A percentile compares a stretch with the other conserved stretches of the same genome.
Conservation (phyloP, 1,140 invertebrate genomes). For the Agrypnia vestita region DNA sequence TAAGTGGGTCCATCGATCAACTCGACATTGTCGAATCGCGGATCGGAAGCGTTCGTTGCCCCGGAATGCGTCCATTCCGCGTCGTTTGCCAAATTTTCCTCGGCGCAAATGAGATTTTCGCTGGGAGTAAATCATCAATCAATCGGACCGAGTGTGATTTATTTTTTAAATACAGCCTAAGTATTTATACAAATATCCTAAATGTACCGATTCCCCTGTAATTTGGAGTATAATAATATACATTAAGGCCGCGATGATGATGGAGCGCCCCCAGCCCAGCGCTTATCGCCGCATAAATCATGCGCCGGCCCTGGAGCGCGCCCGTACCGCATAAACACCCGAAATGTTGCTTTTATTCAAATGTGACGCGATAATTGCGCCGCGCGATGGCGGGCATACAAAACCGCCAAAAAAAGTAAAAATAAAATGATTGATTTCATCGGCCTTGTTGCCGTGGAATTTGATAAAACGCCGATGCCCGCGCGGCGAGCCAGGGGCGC, state of each 20-base stretch:
- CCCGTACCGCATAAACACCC: constrained; percentile 52
- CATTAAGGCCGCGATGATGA: constrained; percentile 41
- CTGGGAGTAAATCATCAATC: constrained; percentile 32
- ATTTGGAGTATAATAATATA: constrained; percentile 36
- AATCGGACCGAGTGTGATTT: constrained; percentile 39
- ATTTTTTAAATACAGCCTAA: constrained; percentile 40
- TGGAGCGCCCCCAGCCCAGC: constrained; percentile 25
- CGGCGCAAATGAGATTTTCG: neutral
- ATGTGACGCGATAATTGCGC: constrained; percentile 61
- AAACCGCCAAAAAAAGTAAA: neutral
- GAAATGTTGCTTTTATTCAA: constrained; percentile 62
- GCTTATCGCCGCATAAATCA: constrained; percentile 58
- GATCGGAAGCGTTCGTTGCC: too few relatives aligned
- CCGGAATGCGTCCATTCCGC: too few relatives aligned
- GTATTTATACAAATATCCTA: constrained; percentile 43
- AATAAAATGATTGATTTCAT: constrained; percentile 6
- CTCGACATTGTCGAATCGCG: too few relatives aligned
- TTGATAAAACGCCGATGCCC: neutral
- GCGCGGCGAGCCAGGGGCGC: neutral
- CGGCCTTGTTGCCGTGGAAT: constrained; percentile 17
- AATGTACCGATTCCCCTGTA: constrained; percentile 37
- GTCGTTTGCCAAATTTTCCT: too few relatives aligned
- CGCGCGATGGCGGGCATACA: neutral
- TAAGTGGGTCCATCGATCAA: too few relatives aligned
- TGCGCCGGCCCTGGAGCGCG: constrained; percentile 43